Base-by-base conservation (phyloP, 2,888 invertebrate genomes). In the Rhamphomyia laevipes region DNA sequence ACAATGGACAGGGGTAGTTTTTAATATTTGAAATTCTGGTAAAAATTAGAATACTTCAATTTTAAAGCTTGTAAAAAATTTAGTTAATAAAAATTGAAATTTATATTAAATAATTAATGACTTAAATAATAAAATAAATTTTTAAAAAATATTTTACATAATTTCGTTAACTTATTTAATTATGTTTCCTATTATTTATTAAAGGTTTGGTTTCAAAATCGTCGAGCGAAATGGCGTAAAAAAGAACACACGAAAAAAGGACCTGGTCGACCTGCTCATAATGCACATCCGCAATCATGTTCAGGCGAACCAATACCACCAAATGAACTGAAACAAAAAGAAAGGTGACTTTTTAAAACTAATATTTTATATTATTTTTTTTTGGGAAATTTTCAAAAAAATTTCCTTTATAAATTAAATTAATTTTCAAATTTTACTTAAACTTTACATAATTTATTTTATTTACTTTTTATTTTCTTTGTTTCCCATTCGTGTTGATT, bases 171-270 rank as follows among this genome's bases (percentile, higher is more conserved):
- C n/a, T n/a, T n/a, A n/a, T n/a, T n/a, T n/a, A n/a, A n/a, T n/a
- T 27, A 63, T 67, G 45, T 38, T 31, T 47, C 12, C 27, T 45
- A 68, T 68, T 68, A 66, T 66, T 67, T 63, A 61, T 67, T 67
- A 62, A 81, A 97, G 96, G 97, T 99, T 55, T 99, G 97, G 97
- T 99, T 99, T 75, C 99, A 99, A 76, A 99, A 99, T 74, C 81
- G 99, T 33, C 78, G 97, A 53, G 99, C 99, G 46, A 99, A 99
- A 72, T 99, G 97, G 93, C 81, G 97, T 54, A 99, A 99, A 77
- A 93, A 94, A 73, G 97, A 99, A 72, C 94, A 97, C 74, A 96
- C 96, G 51, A 93, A 94, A 74, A 97, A 96, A 70, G 96, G 96
- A 16, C 96, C 96, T 0, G 96, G 97, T 1, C 82, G 97, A 70